These are phyloP conservation scores for Drosophila bunnanda DNA, from an alignment of 2,888 invertebrate genomes.

Conservation along the genomic window DNA sequence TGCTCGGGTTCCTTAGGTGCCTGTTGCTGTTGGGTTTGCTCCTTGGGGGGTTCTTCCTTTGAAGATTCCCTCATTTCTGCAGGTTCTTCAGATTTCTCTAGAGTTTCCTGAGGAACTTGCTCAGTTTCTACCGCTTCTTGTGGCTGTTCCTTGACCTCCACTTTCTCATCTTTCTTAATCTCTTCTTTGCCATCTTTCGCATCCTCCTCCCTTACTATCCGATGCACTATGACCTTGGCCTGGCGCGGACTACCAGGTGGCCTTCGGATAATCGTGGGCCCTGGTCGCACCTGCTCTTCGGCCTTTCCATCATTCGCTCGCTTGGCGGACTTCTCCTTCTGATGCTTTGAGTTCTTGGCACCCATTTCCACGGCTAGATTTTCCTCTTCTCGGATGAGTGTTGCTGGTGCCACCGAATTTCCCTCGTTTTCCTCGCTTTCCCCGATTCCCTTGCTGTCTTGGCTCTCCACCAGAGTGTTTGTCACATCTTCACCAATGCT, in stretches of 20 bases:
- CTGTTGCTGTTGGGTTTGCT: not conserved
- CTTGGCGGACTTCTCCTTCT: conserved; percentile 42
- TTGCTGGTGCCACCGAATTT: conserved; percentile 21
- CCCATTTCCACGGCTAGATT: conserved; percentile 54
- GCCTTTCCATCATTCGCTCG: conserved; percentile 26
- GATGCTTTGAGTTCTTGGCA: conserved; percentile 65
- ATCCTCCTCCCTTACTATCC: conserved; percentile 54
- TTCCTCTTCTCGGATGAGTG: conserved; percentile 29
- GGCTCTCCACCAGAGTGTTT: conserved; percentile 33
- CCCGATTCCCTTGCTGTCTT: conserved; percentile 11
- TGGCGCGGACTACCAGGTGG: conserved; percentile 66
- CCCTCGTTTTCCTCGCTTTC: conserved; percentile 20
- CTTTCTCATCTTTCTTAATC: not conserved
- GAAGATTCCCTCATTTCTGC: not conserved
- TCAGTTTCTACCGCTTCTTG: not conserved
- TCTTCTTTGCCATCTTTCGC: not conserved
- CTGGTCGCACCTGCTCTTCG: conserved; percentile 23
- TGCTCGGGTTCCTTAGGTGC: conserved; percentile 18
- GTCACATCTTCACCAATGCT: conserved; percentile 37
- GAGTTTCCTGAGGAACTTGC: not conserved
- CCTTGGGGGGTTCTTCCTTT: conserved; percentile 1
- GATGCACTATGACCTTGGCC: conserved; percentile 79
- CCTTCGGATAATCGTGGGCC: conserved; percentile 34
- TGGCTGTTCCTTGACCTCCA: not conserved
- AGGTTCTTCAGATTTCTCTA: not conserved